These are phyloP conservation scores for Acropternis orthonyx DNA, from an alignment of 2,797 vertebrate species.

Conservation along the genomic window DNA sequence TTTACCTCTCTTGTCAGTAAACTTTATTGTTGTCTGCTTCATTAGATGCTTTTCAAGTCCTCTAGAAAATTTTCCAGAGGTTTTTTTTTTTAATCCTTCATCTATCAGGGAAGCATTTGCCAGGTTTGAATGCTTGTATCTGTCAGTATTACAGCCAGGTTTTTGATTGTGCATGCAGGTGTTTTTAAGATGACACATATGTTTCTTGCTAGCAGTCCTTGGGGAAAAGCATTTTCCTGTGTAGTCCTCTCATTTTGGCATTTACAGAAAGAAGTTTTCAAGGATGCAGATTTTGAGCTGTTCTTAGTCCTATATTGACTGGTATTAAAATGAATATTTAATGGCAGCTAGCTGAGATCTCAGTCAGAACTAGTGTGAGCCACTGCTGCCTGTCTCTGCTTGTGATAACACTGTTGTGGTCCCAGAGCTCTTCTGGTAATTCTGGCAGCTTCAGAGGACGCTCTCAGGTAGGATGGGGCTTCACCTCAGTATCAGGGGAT, in stretches of 20 bases:
- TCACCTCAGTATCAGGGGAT: not conserved
- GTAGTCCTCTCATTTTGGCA: not conserved
- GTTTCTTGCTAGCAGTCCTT: not conserved
- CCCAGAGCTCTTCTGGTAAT: not conserved
- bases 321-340: not conserved
- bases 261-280: not conserved
- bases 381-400: not conserved
- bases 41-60: not conserved
- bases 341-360: not conserved
- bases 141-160: not conserved
- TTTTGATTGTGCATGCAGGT: not conserved
- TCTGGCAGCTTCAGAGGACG: not conserved
- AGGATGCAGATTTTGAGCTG: not conserved
- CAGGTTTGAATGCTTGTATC: not conserved
- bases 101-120: not conserved
- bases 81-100: not conserved
- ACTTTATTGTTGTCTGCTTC: not conserved
- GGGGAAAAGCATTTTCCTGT: not conserved
- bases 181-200: not conserved
- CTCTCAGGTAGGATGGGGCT: not conserved
- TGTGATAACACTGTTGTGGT: not conserved
- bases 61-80: not conserved
- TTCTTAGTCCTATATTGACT: not conserved
- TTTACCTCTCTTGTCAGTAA: not conserved
- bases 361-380: not conserved